Conservation (phyloP, 1,140 invertebrate genomes). For the Vanessa tameamea region DNA sequence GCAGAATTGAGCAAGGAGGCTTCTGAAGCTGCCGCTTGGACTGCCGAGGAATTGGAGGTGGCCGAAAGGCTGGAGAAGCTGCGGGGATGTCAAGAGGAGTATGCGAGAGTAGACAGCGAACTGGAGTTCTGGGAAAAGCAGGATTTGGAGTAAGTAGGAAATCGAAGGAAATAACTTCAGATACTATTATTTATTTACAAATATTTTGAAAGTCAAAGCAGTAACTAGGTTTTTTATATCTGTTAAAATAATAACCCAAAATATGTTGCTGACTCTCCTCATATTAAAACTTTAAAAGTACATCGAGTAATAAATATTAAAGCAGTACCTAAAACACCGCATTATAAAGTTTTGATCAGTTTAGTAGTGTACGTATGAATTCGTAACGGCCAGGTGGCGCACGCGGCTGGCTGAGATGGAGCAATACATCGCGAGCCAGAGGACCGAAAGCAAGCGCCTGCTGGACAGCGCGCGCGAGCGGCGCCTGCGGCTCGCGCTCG, state of each 20-base stretch:
- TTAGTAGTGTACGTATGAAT: not conserved
- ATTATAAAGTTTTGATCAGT: not conserved
- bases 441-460: not conserved
- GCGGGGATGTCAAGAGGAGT: slow-evolving; percentile 27
- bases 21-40: slow-evolving; percentile 38
- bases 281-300: not conserved
- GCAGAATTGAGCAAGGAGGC: slow-evolving; percentile 36
- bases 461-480: not conserved
- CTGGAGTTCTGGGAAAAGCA: slow-evolving; percentile 33
- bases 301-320: not conserved
- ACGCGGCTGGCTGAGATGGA: slow-evolving; percentile 38
- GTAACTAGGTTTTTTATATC: not conserved
- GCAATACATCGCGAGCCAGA: not conserved
- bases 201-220: not conserved
- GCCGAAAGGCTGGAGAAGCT: slow-evolving; percentile 34
- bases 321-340: too few relatives aligned
- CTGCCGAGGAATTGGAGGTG: slow-evolving; percentile 31
- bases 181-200: not conserved
- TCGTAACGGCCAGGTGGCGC: slow-evolving; percentile 43
- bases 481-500: not conserved
- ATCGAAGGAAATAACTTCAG: not conserved
- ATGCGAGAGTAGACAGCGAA: slow-evolving; percentile 7
- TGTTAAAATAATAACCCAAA: not conserved
- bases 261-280: not conserved
- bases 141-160: slow-evolving; percentile 45